phyloP scores from a whole-genome alignment of 2,113 vertebrate species.

The Festucalex cinctus region DNA sequence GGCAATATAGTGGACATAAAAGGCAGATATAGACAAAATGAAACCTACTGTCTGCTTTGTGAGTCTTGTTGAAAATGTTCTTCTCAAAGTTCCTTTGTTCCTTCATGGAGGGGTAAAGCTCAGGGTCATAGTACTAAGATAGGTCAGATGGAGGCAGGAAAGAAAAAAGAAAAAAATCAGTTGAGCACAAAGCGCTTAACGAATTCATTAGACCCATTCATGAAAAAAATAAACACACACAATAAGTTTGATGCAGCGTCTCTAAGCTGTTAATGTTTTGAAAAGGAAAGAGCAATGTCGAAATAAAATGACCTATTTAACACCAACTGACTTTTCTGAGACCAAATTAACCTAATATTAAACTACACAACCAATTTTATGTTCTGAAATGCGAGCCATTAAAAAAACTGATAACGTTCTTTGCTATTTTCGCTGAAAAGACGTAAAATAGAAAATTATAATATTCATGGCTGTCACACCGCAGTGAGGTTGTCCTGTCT shows the following conservation, averaged over 20 bases:
- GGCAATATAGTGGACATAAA: too few species aligned
- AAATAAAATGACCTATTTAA: too few species aligned
- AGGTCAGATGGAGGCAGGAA: conserved; percentile 8
- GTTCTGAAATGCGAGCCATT: too few species aligned
- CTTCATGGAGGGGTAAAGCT: conserved; percentile 76
- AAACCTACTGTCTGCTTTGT: conserved; percentile 73
- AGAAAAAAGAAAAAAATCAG: not conserved
- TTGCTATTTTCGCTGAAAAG: too few species aligned
- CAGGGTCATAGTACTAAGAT: conserved; percentile 79
- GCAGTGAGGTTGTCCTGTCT: too few species aligned
- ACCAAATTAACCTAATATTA: too few species aligned
- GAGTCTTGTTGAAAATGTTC: conserved; percentile 80
- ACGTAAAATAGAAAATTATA: too few species aligned
- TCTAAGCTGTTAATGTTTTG: not conserved
- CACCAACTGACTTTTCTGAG: too few species aligned
- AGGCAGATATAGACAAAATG: not conserved
- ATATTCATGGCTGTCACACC: too few species aligned
- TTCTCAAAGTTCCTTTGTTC: conserved; percentile 83
- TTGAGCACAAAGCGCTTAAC: not conserved
- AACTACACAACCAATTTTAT: too few species aligned
- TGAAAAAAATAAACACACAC: not conserved
- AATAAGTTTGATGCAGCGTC: not conserved
- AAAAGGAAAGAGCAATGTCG: too few species aligned
- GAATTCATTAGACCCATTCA: not conserved
- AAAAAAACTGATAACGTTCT: too few species aligned